Evolutionary conservation across 2,797 vertebrate species (phyloP), one percentile per base, ranked within the genome.

Genomic region (Myotis vivesi): DNA sequence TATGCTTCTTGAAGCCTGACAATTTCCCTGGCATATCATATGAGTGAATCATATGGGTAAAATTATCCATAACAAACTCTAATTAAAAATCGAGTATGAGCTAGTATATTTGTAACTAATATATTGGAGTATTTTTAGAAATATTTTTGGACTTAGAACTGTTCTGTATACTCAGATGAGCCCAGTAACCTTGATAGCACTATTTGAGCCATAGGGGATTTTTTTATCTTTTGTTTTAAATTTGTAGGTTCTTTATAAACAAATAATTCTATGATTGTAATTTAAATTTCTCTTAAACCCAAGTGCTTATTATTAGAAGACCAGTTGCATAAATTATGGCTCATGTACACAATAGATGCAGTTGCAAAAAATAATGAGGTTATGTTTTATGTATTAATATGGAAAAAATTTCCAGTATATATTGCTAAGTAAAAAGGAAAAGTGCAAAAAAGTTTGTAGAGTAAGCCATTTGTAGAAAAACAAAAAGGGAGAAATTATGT

Each of bases 1-100:
- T 77, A 87, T 73, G 22, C 36, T 87, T 92, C 71, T 80, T 91
- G 68, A 93, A 93, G 22, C 51, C 64, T 95, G 25, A 92, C 79
- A 91, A 2, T 92, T 92, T 91, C 51, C 19, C 46, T 94, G 62
- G 92, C 80, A 69, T 86, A 82, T 59, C 46, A 59, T 83, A 9
- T 69, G 38, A 81, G 13, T 88, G 33, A 90, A 75, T 76, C 20
- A 79, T 79, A n/a, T 94, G 76, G 68, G 30, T 90, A 79, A 71
- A 76, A 69, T 73, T 82, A 85, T 82, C 41, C 36, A n/a, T 64
- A 88, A 53, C 75, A 92, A 96, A 57, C 28, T 92, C 25, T 57
- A 89, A 44, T 38, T 38, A 38, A 38, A 38, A 38, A 38, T 38
- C 38, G 36, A 64, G 4, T 71, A 20, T 73, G 17, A 68, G 10